These are phyloP conservation scores for Sminthopsis crassicaudata DNA, from an alignment of 2,113 vertebrate species.

Conservation along the genomic window DNA sequence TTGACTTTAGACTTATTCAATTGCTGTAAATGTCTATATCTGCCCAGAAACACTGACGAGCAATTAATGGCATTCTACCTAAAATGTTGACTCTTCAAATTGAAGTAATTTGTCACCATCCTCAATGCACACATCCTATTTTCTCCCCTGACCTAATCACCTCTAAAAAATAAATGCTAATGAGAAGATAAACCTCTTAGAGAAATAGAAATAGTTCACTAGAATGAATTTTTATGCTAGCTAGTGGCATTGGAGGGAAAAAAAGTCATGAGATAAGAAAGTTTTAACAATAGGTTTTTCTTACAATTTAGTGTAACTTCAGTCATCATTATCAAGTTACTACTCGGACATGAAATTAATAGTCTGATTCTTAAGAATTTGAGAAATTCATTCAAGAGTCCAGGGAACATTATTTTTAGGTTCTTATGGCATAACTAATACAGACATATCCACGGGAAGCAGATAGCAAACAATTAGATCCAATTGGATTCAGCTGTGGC, in stretches of 20 bases:
- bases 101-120: not conserved
- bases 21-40: not conserved
- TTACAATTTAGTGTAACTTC: not conserved
- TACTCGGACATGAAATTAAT: not conserved
- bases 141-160: not conserved
- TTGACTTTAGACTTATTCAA: not conserved
- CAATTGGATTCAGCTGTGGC: not conserved
- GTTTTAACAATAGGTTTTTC: not conserved
- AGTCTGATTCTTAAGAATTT: not conserved
- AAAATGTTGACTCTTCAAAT: not conserved
- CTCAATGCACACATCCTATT: not conserved
- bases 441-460: not conserved
- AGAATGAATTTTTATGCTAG: not conserved
- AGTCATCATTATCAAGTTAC: not conserved
- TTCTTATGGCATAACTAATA: not conserved
- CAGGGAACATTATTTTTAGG: not conserved
- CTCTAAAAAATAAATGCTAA: not conserved
- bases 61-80: not conserved
- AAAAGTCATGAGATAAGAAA: not conserved
- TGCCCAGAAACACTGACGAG: not conserved
- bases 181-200: not conserved
- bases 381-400: not conserved
- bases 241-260: not conserved
- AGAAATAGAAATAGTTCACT: not conserved
- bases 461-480: not conserved